Conservation (phyloP, 2,113 vertebrate species). For the Pycnonotus jocosus region DNA sequence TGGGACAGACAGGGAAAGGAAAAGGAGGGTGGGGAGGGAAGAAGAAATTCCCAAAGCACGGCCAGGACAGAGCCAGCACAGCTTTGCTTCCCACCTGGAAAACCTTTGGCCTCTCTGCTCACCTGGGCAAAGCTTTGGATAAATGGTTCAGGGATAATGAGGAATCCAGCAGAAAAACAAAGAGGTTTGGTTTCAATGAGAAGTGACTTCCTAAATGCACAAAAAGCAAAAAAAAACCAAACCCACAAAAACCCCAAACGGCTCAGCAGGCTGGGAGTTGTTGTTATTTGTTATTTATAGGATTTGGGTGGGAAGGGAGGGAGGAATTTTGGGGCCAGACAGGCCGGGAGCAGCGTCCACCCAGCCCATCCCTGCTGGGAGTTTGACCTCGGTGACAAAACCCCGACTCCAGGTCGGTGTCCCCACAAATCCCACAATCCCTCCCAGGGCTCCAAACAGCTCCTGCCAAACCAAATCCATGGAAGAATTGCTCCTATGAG, state of each 20-base stretch:
- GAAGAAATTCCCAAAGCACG: background rate
- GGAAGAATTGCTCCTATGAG: background rate
- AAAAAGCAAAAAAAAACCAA: background rate
- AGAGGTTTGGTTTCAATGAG: background rate
- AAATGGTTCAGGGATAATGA: background rate
- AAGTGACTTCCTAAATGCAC: conserved; percentile 20
- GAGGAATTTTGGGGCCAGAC: background rate
- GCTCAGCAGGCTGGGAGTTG: conserved; percentile 2
- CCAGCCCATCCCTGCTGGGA: accelerated
- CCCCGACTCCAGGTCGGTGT: accelerated
- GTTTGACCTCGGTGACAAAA: accelerated
- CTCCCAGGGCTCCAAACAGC: background rate
- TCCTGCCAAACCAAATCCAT: background rate
- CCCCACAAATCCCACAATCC: background rate
- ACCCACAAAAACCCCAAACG: conserved; percentile 29
- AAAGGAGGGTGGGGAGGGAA: background rate
- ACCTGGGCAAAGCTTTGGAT: background rate
- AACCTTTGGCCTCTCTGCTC: background rate
- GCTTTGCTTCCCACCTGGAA: background rate
- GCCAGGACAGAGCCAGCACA: background rate
- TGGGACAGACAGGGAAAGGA: background rate
- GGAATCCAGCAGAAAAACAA: background rate
- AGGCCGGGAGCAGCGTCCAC: background rate
- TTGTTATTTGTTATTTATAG: conserved; percentile 59
- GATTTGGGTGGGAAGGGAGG: conserved; percentile 24